Evolutionary conservation across 37 sponge, comb jelly and placozoan species (phyloP), one percentile per base, ranked within the genome.

Genomic region (Theonella swinhoei): DNA sequence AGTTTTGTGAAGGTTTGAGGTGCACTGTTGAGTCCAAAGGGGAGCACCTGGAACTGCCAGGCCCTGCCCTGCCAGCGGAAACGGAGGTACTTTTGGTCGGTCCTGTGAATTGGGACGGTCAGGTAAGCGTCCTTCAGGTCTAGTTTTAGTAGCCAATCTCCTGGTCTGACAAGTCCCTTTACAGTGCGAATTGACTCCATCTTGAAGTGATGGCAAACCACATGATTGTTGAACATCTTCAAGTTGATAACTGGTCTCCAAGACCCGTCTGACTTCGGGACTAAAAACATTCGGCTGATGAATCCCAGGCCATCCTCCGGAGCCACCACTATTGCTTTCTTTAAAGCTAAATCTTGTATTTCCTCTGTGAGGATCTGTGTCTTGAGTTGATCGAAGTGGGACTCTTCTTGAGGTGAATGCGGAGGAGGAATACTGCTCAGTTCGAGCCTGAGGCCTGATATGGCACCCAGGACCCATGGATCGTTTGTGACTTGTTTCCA

Each of bases 161-260:
- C 77, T 29, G 2, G 58, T 4, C 26, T 62, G 30, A 79, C 2
- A 9, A 79, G 4, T 1, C 68, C 80, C 35, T 65, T 79, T 2
- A 24, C 80, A 14, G 68, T 66, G 42, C 68, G 33, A 28, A 79
- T 79, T 1, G 80, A 79, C n/a, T 79, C 68, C 68, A 79, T 79
- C 30, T 65, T 79, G 80, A 79, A 79, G 39, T 79, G 80, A 4
- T 30, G 26, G 20, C 42, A 2, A 3, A 64, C 7, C 3, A 79
- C 59, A 43, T 79, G 34, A 26, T 8, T 34, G 43, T 79, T 79
- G 14, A 79, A 29, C 9, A 43, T 23, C 28, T 79, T 22, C 64
- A 77, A 63, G 38, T 77, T 77, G 33, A 77, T 77, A 24, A 80
- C 80, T 32, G 69, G 69, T 19, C 70, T 28, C 69, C 80, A 67